These are phyloP conservation scores for Adelosebastes latens DNA, from an alignment of 2,797 vertebrate genomes.

Conservation along the genomic window DNA sequence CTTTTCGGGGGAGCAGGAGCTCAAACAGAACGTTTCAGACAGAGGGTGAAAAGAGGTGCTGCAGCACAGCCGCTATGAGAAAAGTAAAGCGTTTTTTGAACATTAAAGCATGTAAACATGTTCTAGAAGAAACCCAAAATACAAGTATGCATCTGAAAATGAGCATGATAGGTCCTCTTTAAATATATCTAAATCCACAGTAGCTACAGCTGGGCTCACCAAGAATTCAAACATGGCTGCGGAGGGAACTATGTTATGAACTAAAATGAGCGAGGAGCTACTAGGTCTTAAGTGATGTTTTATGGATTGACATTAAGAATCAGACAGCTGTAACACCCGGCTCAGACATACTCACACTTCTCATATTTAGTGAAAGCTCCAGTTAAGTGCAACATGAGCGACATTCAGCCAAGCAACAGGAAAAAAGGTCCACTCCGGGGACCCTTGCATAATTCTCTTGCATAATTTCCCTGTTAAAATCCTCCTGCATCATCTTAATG, in stretches of 20 bases:
- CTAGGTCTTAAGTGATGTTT: slow-evolving; percentile 48
- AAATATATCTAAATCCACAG: not conserved
- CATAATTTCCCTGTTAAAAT: slow-evolving; percentile 50
- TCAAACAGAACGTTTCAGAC: no score
- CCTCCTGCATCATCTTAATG: slow-evolving; percentile 59
- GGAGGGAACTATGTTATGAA: not conserved
- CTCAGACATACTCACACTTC: slow-evolving; percentile 10
- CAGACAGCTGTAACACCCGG: slow-evolving; percentile 46
- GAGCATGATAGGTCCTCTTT: not conserved
- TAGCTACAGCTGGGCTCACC: not conserved
- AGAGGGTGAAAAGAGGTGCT: no score
- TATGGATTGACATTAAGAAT: slow-evolving; percentile 48
- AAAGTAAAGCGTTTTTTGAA: no score
- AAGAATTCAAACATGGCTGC: not conserved
- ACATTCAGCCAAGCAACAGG: slow-evolving; percentile 39
- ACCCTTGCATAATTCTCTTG: slow-evolving; percentile 51
- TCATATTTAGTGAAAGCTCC: slow-evolving; percentile 34
- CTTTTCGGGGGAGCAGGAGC: no score
- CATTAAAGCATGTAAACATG: no score
- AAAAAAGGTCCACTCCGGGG: slow-evolving; percentile 31
- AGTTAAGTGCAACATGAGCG: slow-evolving; percentile 49
- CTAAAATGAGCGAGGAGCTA: not conserved
- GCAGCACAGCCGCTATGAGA: no score
- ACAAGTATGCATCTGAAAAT: no score
- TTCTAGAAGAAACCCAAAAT: no score